Conservation (phyloP, 2,797 vertebrate species). For the Notamacropus eugenii region DNA sequence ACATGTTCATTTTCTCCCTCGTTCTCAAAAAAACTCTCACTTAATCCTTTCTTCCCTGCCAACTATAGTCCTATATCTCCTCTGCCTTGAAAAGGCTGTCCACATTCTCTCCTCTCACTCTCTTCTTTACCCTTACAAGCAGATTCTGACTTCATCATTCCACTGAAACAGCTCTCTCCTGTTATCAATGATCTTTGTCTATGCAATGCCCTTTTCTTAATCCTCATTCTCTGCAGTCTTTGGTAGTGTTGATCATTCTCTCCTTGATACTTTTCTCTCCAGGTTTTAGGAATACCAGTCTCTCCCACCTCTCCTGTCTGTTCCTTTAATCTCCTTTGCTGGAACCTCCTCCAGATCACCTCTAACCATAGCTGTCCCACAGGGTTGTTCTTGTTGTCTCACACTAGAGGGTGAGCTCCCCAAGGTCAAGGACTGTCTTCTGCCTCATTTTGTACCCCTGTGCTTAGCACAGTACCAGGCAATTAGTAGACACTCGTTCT, state of each 20-base stretch:
- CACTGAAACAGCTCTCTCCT: not conserved
- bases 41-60: not conserved
- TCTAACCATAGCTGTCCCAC: not conserved
- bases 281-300: not conserved
- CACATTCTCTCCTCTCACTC: not conserved
- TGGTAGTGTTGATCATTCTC: not conserved
- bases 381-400: not conserved
- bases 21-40: not conserved
- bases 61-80: not conserved
- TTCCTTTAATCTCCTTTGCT: not conserved
- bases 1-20: not conserved
- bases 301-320: not conserved
- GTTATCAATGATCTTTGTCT: not conserved
- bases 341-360: not conserved
- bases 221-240: not conserved
- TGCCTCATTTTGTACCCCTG: not conserved
- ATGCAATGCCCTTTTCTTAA: not conserved
- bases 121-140: not conserved
- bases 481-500: not conserved
- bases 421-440: not conserved
- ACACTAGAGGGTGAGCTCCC: not conserved
- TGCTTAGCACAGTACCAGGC: not conserved
- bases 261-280: not conserved
- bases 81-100: not conserved
- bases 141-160: not conserved